Conservation (phyloP, 2,113 vertebrate genomes). For the Oreochromis spilurus region DNA sequence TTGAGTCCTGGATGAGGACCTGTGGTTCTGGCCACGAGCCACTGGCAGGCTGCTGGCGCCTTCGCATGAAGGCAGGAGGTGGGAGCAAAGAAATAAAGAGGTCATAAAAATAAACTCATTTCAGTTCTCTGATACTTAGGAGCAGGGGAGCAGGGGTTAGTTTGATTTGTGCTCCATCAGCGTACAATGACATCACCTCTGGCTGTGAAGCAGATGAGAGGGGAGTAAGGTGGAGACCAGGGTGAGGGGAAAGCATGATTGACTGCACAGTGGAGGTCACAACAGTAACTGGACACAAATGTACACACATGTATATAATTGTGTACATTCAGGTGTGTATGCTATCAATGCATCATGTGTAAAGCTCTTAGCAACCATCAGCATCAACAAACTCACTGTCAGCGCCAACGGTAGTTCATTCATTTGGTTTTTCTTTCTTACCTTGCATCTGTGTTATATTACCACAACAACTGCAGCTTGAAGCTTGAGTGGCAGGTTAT, state of each 20-base stretch:
- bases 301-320: constrained; percentile 3
- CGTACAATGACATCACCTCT: constrained; percentile 63
- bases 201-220: constrained; percentile 44
- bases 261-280: constrained; percentile 48
- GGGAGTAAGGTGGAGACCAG: constrained; percentile 26
- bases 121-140: constrained; percentile 46
- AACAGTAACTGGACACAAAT: constrained; percentile 43
- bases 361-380: constrained; percentile 34
- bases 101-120: constrained; percentile 72
- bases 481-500: constrained; percentile 8
- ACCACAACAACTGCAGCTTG: background rate
- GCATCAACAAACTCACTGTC: constrained; percentile 42
- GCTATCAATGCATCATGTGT: constrained; percentile 10
- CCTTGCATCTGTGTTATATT: constrained; percentile 43
- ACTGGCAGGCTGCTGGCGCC: constrained; percentile 14
- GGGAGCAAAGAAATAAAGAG: constrained; percentile 61
- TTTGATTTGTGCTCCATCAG: constrained; percentile 68
- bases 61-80: constrained; percentile 36
- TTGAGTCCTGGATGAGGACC: constrained; percentile 14
- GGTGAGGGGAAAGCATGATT: constrained; percentile 26
- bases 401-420: background rate
- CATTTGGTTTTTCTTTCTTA: background rate
- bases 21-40: constrained; percentile 32
- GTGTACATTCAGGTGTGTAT: background rate
- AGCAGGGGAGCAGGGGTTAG: constrained; percentile 19